These are phyloP conservation scores for Artibeus lituratus DNA, from an alignment of 2,797 vertebrate species.

Conservation along the genomic window DNA sequence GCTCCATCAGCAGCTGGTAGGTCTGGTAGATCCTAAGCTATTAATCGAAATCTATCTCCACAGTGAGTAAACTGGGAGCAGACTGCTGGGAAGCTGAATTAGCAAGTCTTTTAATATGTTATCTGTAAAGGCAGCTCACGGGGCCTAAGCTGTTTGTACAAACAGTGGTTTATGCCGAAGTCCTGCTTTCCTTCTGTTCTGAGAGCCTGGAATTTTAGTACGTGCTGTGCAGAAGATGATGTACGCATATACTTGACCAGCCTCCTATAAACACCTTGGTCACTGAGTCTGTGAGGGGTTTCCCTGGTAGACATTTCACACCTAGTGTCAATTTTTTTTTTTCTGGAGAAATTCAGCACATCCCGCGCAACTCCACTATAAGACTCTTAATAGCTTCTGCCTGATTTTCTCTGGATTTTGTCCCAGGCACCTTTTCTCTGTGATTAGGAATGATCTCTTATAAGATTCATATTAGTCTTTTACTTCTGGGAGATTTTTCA, in stretches of 20 bases:
- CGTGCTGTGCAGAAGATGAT: background rate
- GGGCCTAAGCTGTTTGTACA: background rate
- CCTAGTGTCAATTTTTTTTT: no score
- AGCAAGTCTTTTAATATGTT: background rate
- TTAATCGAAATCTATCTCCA: background rate
- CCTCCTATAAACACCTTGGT: background rate
- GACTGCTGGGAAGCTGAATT: background rate
- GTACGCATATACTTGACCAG: background rate
- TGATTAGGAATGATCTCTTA: background rate
- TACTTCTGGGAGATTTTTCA: background rate
- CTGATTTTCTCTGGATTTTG: no score
- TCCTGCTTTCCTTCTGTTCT: background rate
- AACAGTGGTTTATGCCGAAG: background rate
- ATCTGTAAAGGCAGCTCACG: no score
- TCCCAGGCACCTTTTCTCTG: background rate
- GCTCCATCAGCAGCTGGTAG: background rate
- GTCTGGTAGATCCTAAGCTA: background rate
- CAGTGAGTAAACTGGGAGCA: background rate
- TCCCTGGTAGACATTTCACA: no score
- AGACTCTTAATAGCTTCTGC: no score
- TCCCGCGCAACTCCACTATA: no score
- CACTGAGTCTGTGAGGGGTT: background rate
- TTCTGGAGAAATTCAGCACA: no score
- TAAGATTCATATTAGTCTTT: background rate
- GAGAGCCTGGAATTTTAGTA: background rate